Evolutionary conservation across 2,797 vertebrate genomes (phyloP).

Genomic region (Fistularia tabacaria): DNA sequence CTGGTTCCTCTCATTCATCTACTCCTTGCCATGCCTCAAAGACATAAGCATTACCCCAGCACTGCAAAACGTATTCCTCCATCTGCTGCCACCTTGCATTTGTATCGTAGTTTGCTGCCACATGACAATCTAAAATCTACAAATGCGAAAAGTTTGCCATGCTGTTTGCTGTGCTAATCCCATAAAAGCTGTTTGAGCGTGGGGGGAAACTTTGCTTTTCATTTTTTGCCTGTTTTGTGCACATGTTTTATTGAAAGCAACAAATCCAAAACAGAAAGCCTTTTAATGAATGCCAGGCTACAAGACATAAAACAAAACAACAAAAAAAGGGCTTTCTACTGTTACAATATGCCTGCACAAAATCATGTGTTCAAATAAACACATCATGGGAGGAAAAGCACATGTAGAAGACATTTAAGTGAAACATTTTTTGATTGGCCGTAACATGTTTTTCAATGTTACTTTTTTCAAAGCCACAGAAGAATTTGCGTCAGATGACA

Average conservation of each 20-base stretch:
- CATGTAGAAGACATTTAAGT: not conserved
- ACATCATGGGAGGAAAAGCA: no score
- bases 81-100: not conserved
- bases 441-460: not conserved
- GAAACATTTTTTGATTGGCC: not conserved
- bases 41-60: conserved; percentile 22
- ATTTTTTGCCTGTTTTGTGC: not conserved
- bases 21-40: not conserved
- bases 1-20: conserved; percentile 14
- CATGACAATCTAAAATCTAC: conserved; percentile 8
- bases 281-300: not conserved
- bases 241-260: conserved; percentile 17
- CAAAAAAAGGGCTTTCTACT: not conserved
- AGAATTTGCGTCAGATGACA: not conserved
- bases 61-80: conserved; percentile 23
- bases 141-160: conserved; percentile 21
- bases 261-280: not conserved
- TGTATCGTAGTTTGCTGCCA: conserved; percentile 12
- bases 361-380: conserved; percentile 1
- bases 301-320: conserved; percentile 4
- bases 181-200: conserved; percentile 17
- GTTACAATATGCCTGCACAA: not conserved
- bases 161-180: conserved; percentile 7
- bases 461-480: not conserved
- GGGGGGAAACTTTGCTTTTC: not conserved